Evolutionary conservation across 2,113 vertebrate genomes (phyloP).

Genomic region (Xenopus laevis): DNA sequence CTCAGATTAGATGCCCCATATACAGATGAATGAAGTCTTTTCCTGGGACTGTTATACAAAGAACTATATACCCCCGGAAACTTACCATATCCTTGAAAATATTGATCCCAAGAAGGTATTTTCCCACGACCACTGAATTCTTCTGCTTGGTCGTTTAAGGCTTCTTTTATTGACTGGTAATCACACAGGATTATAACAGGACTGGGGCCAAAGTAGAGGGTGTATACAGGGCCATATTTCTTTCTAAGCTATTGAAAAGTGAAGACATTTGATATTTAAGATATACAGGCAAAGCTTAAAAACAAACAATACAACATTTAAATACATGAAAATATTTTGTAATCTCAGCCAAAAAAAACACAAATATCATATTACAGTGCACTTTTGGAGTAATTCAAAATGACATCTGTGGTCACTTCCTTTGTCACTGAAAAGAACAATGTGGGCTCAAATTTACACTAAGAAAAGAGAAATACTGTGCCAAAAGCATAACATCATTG

Average conservation of each 20-base stretch:
- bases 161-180: conserved; percentile 24
- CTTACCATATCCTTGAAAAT: conserved; percentile 12
- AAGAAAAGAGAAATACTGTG: no score
- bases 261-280: no score
- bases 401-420: no score
- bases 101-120: not conserved
- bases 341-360: no score
- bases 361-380: no score
- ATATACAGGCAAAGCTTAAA: no score
- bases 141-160: conserved; percentile 17
- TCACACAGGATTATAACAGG: conserved; percentile 12
- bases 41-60: not conserved
- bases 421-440: no score
- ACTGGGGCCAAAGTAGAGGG: conserved; percentile 20
- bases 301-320: no score
- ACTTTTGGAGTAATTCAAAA: no score
- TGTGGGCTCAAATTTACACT: no score
- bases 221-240: conserved; percentile 28
- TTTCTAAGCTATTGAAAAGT: not conserved
- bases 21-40: not conserved
- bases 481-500: no score
- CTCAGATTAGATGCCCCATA: not conserved
- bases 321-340: no score
- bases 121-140: conserved; percentile 25
- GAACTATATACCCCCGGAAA: not conserved